Evolutionary conservation across 2,797 vertebrate species (phyloP).

Genomic region (Aldrovandia affinis): DNA sequence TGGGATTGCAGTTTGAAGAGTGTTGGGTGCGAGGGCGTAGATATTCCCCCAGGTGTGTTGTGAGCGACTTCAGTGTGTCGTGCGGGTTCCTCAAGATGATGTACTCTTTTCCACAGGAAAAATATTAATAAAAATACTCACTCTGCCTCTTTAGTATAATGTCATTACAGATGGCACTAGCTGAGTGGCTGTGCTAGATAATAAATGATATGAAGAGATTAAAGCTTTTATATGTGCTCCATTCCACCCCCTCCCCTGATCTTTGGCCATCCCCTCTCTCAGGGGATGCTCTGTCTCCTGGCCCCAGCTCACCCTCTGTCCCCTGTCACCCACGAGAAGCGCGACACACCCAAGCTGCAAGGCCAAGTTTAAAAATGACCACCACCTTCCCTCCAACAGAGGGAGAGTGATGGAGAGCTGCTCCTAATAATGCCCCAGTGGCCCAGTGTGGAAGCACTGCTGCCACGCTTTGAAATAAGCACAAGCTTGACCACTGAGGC

Average conservation of each 20-base stretch:
- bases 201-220: no score
- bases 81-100: not conserved
- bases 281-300: not conserved
- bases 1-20: slow-evolving; percentile 72
- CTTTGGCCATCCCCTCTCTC: not conserved
- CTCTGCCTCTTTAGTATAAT: no score
- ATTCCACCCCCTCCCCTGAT: not conserved
- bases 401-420: not conserved
- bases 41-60: slow-evolving; percentile 43
- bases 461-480: not conserved
- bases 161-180: slow-evolving; percentile 12
- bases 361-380: not conserved
- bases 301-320: not conserved
- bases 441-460: not conserved
- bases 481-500: no score
- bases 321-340: not conserved
- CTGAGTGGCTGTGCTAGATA: not conserved
- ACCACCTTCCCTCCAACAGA: not conserved
- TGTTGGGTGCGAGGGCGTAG: slow-evolving; percentile 16
- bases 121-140: no score
- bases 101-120: no score
- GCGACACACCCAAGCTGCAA: not conserved
- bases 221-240: no score
- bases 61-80: slow-evolving; percentile 49
- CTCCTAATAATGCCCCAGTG: slow-evolving; percentile 3